These are phyloP conservation scores for Eira barbara DNA, from an alignment of 2,113 vertebrate genomes.

Conservation along the genomic window DNA sequence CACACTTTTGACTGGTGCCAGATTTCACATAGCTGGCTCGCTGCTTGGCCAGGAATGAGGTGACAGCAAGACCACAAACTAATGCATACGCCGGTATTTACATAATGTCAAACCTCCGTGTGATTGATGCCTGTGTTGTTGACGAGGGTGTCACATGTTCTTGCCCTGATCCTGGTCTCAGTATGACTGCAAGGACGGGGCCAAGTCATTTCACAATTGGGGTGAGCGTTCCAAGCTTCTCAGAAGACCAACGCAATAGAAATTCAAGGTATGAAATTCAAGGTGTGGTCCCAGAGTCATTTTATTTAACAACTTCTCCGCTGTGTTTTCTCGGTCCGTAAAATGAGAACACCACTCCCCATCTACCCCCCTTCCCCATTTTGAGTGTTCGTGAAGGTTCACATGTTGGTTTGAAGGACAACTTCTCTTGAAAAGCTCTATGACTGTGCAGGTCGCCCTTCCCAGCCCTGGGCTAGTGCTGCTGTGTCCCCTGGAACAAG, in stretches of 20 bases:
- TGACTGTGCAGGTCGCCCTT: fast-evolving
- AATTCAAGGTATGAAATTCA: constrained; percentile 72
- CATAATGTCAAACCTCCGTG: not conserved
- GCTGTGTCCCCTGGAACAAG: not conserved
- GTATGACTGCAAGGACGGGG: constrained; percentile 56
- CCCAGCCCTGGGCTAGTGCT: not conserved
- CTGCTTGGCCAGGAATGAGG: not conserved
- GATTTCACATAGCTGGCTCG: not conserved
- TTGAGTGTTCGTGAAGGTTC: not conserved
- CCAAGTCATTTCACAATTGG: constrained; percentile 72
- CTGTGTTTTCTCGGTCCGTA: not conserved
- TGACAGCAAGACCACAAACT: constrained; percentile 3
- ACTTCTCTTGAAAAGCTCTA: not conserved
- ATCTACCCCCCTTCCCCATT: not conserved
- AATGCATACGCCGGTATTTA: not conserved
- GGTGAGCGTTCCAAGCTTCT: constrained; percentile 67
- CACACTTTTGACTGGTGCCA: not conserved
- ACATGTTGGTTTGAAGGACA: not conserved
- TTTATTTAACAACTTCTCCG: not conserved
- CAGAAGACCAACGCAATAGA: constrained; percentile 67
- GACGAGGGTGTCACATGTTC: constrained; percentile 56
- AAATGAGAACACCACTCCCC: not conserved
- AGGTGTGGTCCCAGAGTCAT: constrained; percentile 62
- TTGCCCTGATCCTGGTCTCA: constrained; percentile 60
- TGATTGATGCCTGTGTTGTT: constrained; percentile 29